Base-by-base conservation (phyloP, 2,888 invertebrate species). In the Lithosia quadra region DNA sequence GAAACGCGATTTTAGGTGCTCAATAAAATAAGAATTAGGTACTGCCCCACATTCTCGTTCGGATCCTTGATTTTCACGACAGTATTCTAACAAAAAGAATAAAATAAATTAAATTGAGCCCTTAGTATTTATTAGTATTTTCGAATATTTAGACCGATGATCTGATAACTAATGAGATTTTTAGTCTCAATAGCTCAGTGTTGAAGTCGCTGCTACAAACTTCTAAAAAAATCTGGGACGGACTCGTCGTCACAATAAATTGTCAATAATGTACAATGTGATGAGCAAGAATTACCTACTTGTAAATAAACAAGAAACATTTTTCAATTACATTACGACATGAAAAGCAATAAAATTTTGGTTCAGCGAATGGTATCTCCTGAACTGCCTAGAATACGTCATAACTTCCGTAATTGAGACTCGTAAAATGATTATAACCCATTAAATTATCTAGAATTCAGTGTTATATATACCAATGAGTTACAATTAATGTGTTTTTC, bases 361-460 rank as follows among this genome's bases (percentile, higher is more conserved):
- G 78, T 79, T 81, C 68, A 76, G 65, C 77, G 71, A 75, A 76
- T 78, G 64, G 70, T 77, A 76, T 76, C 73, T 74, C 64, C 56
- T 69, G 76, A 80, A 78, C 77, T 80, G 75, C 63, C 59, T 71
- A 76, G 81, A 78, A 76, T 80, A 75, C 84, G 81, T 83, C 84
- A 84, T 74, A 66, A 18, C 65, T 71, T 75, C 77, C 82, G 79
- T 85, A 85, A 86, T 82, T 77, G 78, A 69, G 68, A 75, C 77
- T 80, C 82, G 73, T 87, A 84, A 88, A 85, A 84, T 80, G 81
- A 82, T 88, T 85, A 85, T 78, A 85, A 83, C 83, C 82, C 80
- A 76, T 69, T 72, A 77, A 80, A 28, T 28, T 28, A 28, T 28
- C 28, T 28, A 28, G 28, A 28, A 28, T 28, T 28, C 5, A 28